Conservation (phyloP, 2,797 vertebrate genomes). For the Enteromius afrohamiltoni region DNA sequence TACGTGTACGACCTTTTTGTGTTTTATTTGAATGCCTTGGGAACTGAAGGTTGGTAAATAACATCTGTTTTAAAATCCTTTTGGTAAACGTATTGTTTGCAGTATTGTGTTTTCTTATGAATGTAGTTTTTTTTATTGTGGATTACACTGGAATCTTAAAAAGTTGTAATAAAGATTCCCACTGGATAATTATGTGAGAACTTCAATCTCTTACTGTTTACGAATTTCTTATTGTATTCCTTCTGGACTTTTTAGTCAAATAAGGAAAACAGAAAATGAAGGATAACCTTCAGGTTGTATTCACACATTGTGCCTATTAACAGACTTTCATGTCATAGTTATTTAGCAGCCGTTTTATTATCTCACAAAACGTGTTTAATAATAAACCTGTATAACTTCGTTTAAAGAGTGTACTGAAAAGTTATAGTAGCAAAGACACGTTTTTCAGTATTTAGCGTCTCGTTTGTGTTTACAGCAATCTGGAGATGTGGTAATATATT, state of each 20-base stretch:
- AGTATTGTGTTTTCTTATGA: neutral
- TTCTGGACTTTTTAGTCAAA: neutral
- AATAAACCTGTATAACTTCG: neutral
- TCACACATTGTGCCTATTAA: neutral
- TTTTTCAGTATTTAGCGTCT: slow-evolving; percentile 53
- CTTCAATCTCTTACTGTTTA: neutral
- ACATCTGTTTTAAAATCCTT: neutral
- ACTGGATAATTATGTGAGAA: neutral
- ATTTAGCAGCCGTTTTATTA: neutral
- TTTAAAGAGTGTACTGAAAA: neutral
- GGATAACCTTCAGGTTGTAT: neutral
- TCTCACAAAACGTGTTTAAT: neutral
- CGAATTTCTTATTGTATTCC: neutral
- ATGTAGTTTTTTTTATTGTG: neutral
- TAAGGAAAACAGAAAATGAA: slow-evolving; percentile 5
- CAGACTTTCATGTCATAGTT: neutral
- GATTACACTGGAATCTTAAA: neutral
- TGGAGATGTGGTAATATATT: slow-evolving; percentile 74
- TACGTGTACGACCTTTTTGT: neutral
- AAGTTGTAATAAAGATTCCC: neutral
- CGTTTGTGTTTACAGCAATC: slow-evolving; percentile 62
- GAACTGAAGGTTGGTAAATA: neutral
- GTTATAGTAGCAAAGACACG: slow-evolving; percentile 11
- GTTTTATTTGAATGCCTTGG: neutral
- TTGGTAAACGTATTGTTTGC: neutral